Evolutionary conservation across 2,113 vertebrate genomes (phyloP), one percentile per base, ranked within the genome.

Genomic region (Oceanodroma tethys): DNA sequence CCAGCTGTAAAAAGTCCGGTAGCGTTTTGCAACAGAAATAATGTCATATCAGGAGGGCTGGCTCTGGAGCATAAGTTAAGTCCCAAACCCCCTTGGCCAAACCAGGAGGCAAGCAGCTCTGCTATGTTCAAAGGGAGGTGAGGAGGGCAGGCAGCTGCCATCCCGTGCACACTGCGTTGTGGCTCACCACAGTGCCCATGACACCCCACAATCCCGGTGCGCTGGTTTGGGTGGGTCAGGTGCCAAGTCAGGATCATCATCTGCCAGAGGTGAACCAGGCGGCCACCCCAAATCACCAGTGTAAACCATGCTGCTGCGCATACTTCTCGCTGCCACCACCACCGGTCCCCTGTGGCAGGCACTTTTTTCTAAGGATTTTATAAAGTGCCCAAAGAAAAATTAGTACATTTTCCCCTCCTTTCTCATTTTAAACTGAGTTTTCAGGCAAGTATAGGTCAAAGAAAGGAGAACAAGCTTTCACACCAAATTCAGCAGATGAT

Each of bases 91-190:
- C 59, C 21, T 23, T 56, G 27, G 19, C 29, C n/a, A 71, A 81
- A 40, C 9, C 13, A 55, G 53, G 65, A 81, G 42, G 63, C 10
- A 36, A 71, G 43, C 11, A 91, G 25, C 16, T 38, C 26, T 59
- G 55, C 30, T 20, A 0, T 7, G 53, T 38, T 26, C 30, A 71
- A 42, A 15, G 1, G 7, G 40, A 86, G 25, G 13, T n/a, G 71
- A 13, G 29, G 7, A 50, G 12, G 26, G 16, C 19, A 47, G 47
- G 16, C 14, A 52, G 27, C 21, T 53, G 42, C 42, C 26, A 16
- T 36, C 38, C 60, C 5, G 1, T 20, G 38, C 1, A 2, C 27
- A 42, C 0, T 0, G 0, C 1, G 0, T 1, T 30, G 21, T 16
- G 26, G 6, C 38, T 67, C 62, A 20, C 43, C 59, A 67, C 29